A percentile compares a stretch with the other conserved stretches of the same genome.
phyloP scores from a whole-genome alignment of 2,888 invertebrate species.

The Acleris cristana region DNA sequence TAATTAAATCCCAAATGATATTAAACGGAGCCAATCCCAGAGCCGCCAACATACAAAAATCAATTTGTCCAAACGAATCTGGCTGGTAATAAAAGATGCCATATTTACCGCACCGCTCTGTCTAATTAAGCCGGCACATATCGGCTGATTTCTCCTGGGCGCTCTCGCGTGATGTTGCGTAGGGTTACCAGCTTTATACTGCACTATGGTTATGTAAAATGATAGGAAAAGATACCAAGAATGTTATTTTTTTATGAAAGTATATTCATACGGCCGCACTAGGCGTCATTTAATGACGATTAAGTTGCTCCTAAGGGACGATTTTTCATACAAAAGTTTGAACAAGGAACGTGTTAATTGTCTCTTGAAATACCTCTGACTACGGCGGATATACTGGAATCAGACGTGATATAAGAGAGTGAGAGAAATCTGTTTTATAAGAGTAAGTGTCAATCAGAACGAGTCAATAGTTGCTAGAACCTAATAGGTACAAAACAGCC shows the following conservation, averaged over 20 bases:
- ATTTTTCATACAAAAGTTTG: too few relatives aligned
- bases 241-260: not conserved
- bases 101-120: constrained; percentile 42
- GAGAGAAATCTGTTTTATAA: too few relatives aligned
- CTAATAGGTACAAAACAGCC: too few relatives aligned
- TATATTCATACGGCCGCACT: too few relatives aligned
- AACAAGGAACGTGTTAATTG: too few relatives aligned
- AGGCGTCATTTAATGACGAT: too few relatives aligned
- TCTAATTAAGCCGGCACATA: constrained; percentile 62
- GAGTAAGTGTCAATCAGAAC: too few relatives aligned
- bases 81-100: constrained; percentile 37
- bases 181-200: constrained; percentile 35
- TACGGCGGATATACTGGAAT: too few relatives aligned
- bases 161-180: constrained; percentile 62
- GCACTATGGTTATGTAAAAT: not conserved
- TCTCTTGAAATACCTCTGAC: too few relatives aligned
- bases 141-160: constrained; percentile 74
- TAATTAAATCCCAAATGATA: constrained; percentile 16
- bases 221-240: not conserved
- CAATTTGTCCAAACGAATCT: constrained; percentile 41
- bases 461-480: too few relatives aligned
- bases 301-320: too few relatives aligned
- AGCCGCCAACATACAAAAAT: constrained; percentile 26
- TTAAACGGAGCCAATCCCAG: constrained; percentile 4
- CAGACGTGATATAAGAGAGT: too few relatives aligned